phyloP scores from a whole-genome alignment of 2,888 invertebrate species.

The Metalampra italica region DNA sequence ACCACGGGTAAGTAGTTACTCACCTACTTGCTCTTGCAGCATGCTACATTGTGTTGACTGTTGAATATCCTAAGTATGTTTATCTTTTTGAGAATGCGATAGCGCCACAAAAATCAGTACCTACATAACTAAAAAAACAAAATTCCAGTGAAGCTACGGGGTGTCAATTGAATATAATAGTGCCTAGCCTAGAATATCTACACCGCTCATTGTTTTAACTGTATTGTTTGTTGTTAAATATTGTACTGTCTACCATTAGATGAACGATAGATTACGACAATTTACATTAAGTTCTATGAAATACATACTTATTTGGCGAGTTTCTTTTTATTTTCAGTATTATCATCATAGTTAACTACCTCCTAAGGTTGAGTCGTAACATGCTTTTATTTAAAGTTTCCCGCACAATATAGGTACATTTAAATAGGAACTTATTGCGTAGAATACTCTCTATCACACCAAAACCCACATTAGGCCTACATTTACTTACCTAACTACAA shows the following conservation, averaged over 20 bases:
- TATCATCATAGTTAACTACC: no score
- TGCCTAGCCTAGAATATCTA: constrained; percentile 65
- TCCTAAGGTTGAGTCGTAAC: no score
- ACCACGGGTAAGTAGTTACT: no score
- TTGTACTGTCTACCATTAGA: constrained; percentile 20
- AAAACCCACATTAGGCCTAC: no score
- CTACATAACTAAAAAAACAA: not conserved
- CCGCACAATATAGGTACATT: no score
- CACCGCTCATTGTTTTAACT: constrained; percentile 46
- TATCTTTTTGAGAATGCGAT: not conserved
- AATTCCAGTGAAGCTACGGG: constrained; percentile 22
- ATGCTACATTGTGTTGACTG: not conserved
- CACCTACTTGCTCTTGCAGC: not conserved
- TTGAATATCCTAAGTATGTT: not conserved
- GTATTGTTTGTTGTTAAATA: not conserved
- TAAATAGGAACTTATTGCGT: no score
- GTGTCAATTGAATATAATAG: constrained; percentile 75
- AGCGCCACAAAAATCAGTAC: not conserved
- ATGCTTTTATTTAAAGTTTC: no score
- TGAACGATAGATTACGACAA: constrained; percentile 3
- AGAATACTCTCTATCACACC: no score
- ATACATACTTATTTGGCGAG: constrained; percentile 1
- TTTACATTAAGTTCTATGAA: constrained; percentile 1
- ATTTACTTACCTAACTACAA: no score
- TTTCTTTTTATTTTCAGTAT: not conserved